Base-by-base conservation (phyloP, 2,113 vertebrate species). In the Hyperoodon ampullatus region DNA sequence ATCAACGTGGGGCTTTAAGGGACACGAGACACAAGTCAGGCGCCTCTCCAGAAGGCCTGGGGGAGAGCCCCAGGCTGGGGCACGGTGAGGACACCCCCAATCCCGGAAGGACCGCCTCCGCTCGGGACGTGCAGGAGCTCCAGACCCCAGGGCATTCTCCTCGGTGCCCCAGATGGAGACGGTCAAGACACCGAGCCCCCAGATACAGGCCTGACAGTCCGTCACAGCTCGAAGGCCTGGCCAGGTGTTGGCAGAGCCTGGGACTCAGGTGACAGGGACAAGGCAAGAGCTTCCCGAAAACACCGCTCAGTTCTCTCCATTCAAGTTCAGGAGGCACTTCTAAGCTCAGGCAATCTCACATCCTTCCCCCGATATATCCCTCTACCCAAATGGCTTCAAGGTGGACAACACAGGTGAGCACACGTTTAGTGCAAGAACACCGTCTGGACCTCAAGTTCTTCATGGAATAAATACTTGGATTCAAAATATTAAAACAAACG, bases 321-420 rank as follows among this genome's bases (percentile, higher is more conserved):
- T 33, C 18, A 47, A 7, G 23, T 5, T 28, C 44, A 26, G 63
- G 50, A 39, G 77, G n/a, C 28, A 5, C n/a, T 58, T 15, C 5
- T 70, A 78, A 55, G 42, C 2, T 14, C 53, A 0, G 5, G 23
- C 10, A 18, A 14, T 11, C 58, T 58, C 26, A 8, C 1, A 1
- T 7, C 35, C 35, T 6, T 15, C 12, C n/a, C 26, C 6, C 11
- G 14, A 21, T 33, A 78, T 35, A 24, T 24, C 21, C 15, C 3
- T 70, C 61, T 63, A n/a, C 55, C 28, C 24, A 35, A 2, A 18
- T 5, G 2, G 28, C 6, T 33, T 5, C 7, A 4, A 7, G 44
- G 9, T 15, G 35, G 60, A 14, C 8, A 2, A 2, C 0, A n/a
- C 0, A 5, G 50, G 28, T 1, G 50, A 63, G 23, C 1, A 3